A percentile compares a stretch with the other conserved stretches of the same genome.
Evolutionary conservation across 2,113 vertebrate genomes (phyloP).

Genomic region (Vicugna pacos): DNA sequence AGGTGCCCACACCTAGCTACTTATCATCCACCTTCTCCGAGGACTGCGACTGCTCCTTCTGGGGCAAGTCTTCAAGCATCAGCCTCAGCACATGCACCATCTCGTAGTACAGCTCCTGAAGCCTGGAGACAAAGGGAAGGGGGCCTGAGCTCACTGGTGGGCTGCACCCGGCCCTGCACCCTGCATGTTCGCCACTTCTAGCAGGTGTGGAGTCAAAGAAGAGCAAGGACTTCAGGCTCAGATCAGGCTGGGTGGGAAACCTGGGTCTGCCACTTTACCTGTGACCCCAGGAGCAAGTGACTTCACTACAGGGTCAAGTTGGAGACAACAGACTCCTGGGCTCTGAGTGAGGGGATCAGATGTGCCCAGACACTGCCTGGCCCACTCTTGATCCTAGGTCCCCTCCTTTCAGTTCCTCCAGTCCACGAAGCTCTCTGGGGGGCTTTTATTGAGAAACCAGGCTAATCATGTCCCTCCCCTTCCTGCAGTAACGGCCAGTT

Average conservation of each 20-base stretch:
- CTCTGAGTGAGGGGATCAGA: background rate
- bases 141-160: accelerated
- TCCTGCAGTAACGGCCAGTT: background rate
- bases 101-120: constrained; percentile 80
- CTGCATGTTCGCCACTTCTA: accelerated
- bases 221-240: background rate
- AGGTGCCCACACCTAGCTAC: background rate
- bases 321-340: background rate
- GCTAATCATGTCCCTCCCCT: background rate
- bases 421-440: background rate
- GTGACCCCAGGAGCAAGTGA: background rate
- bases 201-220: background rate
- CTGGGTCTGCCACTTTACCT: background rate
- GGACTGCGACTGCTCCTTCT: background rate
- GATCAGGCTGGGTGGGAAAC: background rate
- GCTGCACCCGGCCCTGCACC: accelerated
- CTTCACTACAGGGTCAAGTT: background rate
- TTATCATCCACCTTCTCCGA: accelerated
- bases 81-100: background rate
- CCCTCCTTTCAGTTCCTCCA: background rate
- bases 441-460: background rate
- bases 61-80: constrained; percentile 56
- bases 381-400: background rate
- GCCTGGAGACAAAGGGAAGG: constrained; percentile 63
- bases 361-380: background rate